phyloP scores from a whole-genome alignment of 2,888 invertebrate species.

The Cephus pulcher region DNA sequence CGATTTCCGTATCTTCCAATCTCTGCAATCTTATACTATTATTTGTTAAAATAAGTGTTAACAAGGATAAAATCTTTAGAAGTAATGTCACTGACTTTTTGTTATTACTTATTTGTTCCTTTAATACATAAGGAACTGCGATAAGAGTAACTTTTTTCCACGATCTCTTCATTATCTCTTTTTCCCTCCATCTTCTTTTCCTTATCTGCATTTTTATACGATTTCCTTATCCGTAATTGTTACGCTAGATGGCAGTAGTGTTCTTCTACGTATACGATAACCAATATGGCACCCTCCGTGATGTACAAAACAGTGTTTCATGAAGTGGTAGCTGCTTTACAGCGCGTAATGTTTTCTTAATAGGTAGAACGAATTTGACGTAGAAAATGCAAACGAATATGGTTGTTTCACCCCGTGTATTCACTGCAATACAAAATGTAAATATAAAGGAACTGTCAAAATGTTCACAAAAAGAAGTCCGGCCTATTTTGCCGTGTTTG shows the following conservation, averaged over 20 bases:
- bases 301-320: neutral
- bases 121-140: neutral
- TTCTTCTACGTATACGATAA: neutral
- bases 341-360: neutral
- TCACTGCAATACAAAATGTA: constrained; percentile 84
- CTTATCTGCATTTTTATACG: neutral
- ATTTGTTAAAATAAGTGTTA: neutral
- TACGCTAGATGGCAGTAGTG: neutral
- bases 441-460: constrained; percentile 80
- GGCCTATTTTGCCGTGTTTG: constrained; percentile 91
- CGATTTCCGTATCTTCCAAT: neutral
- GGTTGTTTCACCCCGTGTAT: constrained; percentile 77
- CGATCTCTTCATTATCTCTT: no score
- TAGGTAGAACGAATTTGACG: neutral
- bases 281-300: neutral
- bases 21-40: neutral
- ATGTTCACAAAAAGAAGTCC: constrained; percentile 82
- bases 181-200: no score
- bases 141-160: neutral
- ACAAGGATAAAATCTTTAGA: neutral
- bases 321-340: neutral
- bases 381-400: constrained; percentile 56
- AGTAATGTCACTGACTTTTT: neutral
- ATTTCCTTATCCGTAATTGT: neutral
- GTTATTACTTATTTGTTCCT: neutral